These are phyloP conservation scores for Archocentrus centrarchus DNA, from an alignment of 2,113 vertebrate genomes.

Conservation along the genomic window DNA sequence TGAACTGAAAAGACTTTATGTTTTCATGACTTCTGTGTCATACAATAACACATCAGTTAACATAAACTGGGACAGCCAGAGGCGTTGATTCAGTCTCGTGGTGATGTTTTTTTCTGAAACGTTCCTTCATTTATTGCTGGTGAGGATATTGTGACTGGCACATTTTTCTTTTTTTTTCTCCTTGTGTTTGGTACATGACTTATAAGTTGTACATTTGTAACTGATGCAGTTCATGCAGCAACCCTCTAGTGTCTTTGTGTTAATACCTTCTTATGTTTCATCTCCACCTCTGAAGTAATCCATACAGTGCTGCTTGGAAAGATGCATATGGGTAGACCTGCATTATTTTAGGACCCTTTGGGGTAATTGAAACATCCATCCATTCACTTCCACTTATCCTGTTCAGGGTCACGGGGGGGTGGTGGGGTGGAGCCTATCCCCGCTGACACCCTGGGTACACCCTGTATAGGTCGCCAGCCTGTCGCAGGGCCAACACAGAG, in stretches of 20 bases:
- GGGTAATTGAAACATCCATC: too few species aligned
- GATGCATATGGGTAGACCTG: too few species aligned
- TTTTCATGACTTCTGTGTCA: neutral
- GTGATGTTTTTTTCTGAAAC: neutral
- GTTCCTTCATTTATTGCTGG: neutral
- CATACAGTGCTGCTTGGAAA: too few species aligned
- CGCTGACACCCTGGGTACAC: too few species aligned
- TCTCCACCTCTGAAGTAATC: too few species aligned
- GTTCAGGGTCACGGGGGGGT: too few species aligned
- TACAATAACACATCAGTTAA: neutral
- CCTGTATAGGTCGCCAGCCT: too few species aligned
- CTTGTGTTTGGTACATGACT: neutral
- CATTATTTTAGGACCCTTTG: too few species aligned
- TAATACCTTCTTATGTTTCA: neutral
- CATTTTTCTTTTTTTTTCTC: neutral
- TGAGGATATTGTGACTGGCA: constrained; percentile 4
- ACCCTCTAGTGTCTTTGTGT: neutral
- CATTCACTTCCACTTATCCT: too few species aligned
- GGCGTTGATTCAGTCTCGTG: neutral
- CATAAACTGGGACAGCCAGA: neutral
- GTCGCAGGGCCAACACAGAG: too few species aligned
- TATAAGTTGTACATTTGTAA: neutral
- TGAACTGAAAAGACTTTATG: neutral
- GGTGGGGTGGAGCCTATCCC: too few species aligned
- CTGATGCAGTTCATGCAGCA: neutral